A percentile compares a stretch with the other conserved stretches of the same genome.
These are phyloP conservation scores for Ramphastos sulfuratus DNA, from an alignment of 2,113 vertebrate genomes.

Conservation along the genomic window DNA sequence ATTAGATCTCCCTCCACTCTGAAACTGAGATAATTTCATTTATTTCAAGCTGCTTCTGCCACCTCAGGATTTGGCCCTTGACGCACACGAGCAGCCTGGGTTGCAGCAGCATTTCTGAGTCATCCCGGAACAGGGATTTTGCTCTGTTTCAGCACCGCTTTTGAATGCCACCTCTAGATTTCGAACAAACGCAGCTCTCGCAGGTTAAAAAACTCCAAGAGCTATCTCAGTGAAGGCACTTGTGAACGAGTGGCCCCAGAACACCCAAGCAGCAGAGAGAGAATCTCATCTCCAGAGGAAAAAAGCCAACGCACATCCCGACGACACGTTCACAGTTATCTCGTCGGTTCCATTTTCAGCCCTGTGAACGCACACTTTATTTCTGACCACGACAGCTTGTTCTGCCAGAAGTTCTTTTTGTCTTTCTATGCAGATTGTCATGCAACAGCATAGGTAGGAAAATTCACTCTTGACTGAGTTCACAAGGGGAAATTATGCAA, in stretches of 20 bases:
- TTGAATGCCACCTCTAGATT: not conserved
- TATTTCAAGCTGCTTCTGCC: not conserved
- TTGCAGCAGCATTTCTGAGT: not conserved
- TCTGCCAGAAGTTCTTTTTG: slow-evolving; percentile 49
- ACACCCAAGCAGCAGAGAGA: not conserved
- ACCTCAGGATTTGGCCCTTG: not conserved
- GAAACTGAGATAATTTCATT: not conserved
- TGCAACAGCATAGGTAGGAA: slow-evolving; percentile 42
- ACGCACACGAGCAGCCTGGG: not conserved
- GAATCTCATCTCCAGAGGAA: not conserved
- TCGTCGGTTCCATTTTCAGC: slow-evolving; percentile 27
- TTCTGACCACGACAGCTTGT: not conserved
- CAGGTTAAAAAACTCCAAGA: not conserved
- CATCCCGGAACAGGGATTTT: not conserved
- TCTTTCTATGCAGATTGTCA: slow-evolving; percentile 44
- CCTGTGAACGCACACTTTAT: not conserved
- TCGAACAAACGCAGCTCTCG: not conserved
- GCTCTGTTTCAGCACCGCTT: not conserved
- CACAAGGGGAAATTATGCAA: slow-evolving; percentile 52
- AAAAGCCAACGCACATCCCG: not conserved
- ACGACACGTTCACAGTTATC: not conserved
- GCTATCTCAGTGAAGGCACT: not conserved
- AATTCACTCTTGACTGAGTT: slow-evolving; percentile 44
- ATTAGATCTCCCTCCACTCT: not conserved
- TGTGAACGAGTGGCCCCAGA: not conserved